These are phyloP conservation scores for Empidonax alnorum DNA, from an alignment of 2,113 vertebrate species.

Conservation along the genomic window DNA sequence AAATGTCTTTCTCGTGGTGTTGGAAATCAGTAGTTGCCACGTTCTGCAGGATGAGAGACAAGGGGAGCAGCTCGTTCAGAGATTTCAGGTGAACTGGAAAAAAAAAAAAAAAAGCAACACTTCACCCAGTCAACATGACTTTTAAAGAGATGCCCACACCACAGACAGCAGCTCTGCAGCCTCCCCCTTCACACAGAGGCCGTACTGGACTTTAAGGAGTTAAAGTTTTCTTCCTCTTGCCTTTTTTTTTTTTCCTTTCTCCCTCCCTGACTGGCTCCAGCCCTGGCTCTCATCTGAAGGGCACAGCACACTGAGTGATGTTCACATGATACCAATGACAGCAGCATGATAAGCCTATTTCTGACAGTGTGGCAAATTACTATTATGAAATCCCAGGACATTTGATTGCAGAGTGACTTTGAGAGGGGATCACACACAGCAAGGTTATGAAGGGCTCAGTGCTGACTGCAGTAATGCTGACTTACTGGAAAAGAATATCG, in stretches of 20 bases:
- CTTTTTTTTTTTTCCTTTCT: neutral
- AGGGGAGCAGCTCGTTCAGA: neutral
- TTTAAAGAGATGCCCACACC: neutral
- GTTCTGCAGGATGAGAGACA: neutral
- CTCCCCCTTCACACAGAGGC: neutral
- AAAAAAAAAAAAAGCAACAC: neutral
- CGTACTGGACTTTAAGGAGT: neutral
- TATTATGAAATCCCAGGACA: constrained; percentile 56
- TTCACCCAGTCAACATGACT: neutral
- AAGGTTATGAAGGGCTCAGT: constrained; percentile 34
- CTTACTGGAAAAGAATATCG: constrained; percentile 18
- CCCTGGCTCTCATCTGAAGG: constrained; percentile 43
- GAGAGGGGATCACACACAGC: constrained; percentile 26
- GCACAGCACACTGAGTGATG: neutral
- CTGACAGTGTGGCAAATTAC: constrained; percentile 66
- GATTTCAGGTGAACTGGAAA: neutral
- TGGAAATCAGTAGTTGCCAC: neutral
- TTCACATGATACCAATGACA: constrained; percentile 54
- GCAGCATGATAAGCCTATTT: constrained; percentile 55
- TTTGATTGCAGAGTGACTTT: constrained; percentile 68
- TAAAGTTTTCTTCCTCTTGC: neutral
- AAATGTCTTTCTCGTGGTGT: neutral
- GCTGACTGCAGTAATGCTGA: constrained; percentile 32
- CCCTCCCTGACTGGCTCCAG: neutral
- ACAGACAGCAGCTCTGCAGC: neutral